Base-by-base conservation (phyloP, 2,888 invertebrate species). In the Teleiodes luculella region DNA sequence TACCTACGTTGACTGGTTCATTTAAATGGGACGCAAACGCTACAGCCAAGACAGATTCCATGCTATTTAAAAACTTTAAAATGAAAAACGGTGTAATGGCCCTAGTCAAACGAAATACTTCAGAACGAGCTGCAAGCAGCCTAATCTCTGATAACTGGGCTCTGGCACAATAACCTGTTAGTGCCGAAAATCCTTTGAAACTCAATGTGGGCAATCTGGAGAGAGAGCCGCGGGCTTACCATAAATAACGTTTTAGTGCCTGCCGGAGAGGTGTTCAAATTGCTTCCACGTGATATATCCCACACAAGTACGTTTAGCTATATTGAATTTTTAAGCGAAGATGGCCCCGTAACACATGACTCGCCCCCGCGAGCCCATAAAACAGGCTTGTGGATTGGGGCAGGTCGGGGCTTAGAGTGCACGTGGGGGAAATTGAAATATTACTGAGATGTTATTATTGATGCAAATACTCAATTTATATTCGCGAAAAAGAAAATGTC, bases 211-310 rank as follows among this genome's bases (percentile, higher is more conserved):
- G 72, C 81, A 80, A 84, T 85, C 80, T 78, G 80, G 76, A 77
- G 76, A 77, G 82, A 85, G 83, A 83, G 80, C 76, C 70, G 70
- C 67, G 65, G 71, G 85, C 83, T 86, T 81, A 83, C 80, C 83
- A 86, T 87, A 86, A 87, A 87, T 87, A 87, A 86, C 83, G 77
- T 77, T 85, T 86, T 86, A 87, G 78, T 85, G 80, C 80, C 72
- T 72, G 68, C 72, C 72, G 67, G 78, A 81, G 81, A 86, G 85
- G 86, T 86, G 86, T 78, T 83, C 82, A 84, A 86, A 86, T 86
- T 86, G 86, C 86, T 86, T 85, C 75, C 81, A 77, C 81, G 84
- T 84, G 83, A 86, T 86, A 86, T 83, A 85, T 84, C 78, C 78
- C 66, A 61, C 74, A 74, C 77, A 75, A 77, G 78, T 82, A 82